Evolutionary conservation across 2,888 invertebrate genomes (phyloP), one percentile per base, ranked within the genome.

Genomic region (Reticulitermes lucifugus): DNA sequence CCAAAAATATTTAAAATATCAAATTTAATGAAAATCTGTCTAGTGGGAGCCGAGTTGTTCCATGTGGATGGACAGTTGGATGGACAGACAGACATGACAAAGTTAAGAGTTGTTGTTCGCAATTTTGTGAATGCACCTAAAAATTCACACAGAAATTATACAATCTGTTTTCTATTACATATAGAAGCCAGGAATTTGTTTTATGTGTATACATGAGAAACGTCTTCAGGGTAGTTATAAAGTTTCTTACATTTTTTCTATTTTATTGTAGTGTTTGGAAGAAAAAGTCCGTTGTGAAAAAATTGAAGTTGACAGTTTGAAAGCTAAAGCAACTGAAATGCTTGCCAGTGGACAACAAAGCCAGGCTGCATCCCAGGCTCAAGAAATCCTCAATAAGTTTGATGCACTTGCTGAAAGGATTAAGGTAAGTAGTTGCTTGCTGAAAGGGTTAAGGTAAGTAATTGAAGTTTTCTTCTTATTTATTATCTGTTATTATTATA

Each of bases 211-310:
- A 55, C 55, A 55, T 0, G 5, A 55, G 18, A 18, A 35, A 3
- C 0, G 18, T 18, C 55, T 55, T 14, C 55, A 55, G 14, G 55
- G 14, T 55, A 55, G 14, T 14, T 55, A 2, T 55, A 18, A 14
- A 18, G 14, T 55, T 12, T 18, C 5, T 18, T 18, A 46, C 12
- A 46, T 18, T 65, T 65, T n/a, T 25, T 35, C 35, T 3, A 25
- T 65, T 65, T 25, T 25, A 65, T 83, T 87, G 43, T 87, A 91
- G 91, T 94, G 94, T 87, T 93, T 97, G 0, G 97, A 97, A 91
- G 98, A 98, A 89, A 97, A 96, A 91, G 95, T 96, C 0, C 94
- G 97, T 0, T 96, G 97, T 89, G 98, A 98, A 89, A 96, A 97
- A 88, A 95, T 97, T 85, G 98, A 98, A 90, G 97, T 98, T 0